Conservation (phyloP, 2,113 vertebrate species). For the Plotosus lineatus region DNA sequence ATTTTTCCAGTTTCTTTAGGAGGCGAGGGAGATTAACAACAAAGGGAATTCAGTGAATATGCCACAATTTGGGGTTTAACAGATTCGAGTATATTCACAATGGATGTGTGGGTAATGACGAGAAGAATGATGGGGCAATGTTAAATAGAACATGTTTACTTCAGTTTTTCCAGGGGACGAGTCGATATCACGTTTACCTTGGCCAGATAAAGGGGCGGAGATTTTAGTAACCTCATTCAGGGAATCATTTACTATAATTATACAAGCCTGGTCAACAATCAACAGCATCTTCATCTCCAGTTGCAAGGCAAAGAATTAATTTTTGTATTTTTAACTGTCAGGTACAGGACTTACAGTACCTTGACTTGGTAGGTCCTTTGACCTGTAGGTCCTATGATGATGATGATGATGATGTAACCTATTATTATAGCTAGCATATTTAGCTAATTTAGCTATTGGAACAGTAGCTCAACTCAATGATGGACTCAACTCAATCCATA, state of each 20-base stretch:
- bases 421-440: not conserved
- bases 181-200: not conserved
- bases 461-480: too few species aligned
- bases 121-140: not conserved
- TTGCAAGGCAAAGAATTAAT: not conserved
- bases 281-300: not conserved
- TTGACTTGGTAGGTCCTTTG: too few species aligned
- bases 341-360: not conserved
- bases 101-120: not conserved
- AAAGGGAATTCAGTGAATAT: not conserved
- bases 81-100: conserved; percentile 13
- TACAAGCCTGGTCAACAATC: not conserved
- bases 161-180: not conserved
- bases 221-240: not conserved
- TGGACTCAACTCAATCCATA: too few species aligned
- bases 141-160: too few species aligned
- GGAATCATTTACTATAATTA: not conserved
- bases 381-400: too few species aligned
- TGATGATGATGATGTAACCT: too few species aligned
- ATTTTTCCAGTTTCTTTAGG: conserved; percentile 12
- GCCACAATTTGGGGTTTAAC: not conserved
- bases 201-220: not conserved
- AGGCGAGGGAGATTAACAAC: not conserved
- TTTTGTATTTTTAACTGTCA: not conserved
- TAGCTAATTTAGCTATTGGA: not conserved